phyloP scores from a whole-genome alignment of 2,113 vertebrate genomes.

The Procavia capensis region DNA sequence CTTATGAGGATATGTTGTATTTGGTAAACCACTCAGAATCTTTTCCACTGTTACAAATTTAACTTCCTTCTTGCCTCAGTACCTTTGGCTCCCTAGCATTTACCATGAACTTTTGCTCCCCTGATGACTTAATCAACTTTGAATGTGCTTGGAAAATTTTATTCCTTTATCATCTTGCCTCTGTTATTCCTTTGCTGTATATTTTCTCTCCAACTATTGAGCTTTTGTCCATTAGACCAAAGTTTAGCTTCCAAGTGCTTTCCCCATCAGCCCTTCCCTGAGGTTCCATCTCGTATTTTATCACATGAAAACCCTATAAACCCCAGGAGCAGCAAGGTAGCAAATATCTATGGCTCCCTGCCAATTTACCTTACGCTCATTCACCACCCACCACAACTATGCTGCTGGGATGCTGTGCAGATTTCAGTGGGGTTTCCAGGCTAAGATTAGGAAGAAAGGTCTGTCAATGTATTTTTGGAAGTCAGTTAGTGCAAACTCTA shows the following conservation, averaged over 20 bases:
- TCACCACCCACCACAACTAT: not conserved
- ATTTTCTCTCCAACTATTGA: not conserved
- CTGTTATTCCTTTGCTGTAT: not conserved
- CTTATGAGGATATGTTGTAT: not conserved
- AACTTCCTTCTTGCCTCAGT: not conserved
- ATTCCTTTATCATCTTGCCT: not conserved
- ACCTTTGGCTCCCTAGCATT: not conserved
- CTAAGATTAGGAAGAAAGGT: not conserved
- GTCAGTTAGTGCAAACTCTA: not conserved
- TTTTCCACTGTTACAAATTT: not conserved
- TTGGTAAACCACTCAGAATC: not conserved
- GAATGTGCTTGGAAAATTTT: not conserved
- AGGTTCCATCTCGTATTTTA: too few species aligned
- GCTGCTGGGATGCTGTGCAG: not conserved
- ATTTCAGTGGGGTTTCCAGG: not conserved
- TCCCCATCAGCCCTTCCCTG: accelerated
- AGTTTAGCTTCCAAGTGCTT: not conserved
- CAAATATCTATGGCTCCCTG: not conserved
- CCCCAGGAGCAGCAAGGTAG: not conserved
- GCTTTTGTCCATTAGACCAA: not conserved
- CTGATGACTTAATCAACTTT: not conserved
- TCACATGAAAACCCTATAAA: not conserved
- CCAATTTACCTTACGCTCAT: not conserved
- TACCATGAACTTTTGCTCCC: not conserved
- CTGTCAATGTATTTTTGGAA: not conserved